phyloP scores from a whole-genome alignment of 2,888 invertebrate genomes.

The Drosophila fulvimacula region DNA sequence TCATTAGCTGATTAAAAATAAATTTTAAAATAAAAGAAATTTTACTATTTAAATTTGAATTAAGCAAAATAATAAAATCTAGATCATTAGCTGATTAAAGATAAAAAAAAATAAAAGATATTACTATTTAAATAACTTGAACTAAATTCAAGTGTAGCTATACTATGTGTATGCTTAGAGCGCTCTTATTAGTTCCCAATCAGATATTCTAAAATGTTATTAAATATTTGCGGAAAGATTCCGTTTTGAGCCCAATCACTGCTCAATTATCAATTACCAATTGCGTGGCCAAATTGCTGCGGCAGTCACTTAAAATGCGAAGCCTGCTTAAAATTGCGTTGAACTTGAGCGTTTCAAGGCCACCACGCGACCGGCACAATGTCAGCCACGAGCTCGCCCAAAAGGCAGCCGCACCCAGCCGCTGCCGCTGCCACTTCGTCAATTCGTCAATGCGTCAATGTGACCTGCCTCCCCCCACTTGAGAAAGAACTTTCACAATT shows the following conservation, averaged over 20 bases:
- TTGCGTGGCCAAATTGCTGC: neutral
- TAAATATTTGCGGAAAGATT: neutral
- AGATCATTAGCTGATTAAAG: no score
- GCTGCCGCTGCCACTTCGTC: neutral
- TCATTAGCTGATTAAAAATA: no score
- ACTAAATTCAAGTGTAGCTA: no score
- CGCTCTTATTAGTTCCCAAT: neutral
- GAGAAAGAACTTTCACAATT: conserved; percentile 41
- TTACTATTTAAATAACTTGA: no score
- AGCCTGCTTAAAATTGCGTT: conserved; percentile 1
- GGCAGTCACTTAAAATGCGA: neutral
- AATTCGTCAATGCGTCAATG: conserved; percentile 5
- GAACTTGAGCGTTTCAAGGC: conserved; percentile 15
- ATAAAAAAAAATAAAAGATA: no score
- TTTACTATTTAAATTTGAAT: no score
- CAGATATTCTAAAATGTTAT: neutral
- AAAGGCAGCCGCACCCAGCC: neutral
- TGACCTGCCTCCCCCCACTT: neutral
- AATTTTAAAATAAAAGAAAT: no score
- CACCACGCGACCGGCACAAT: neutral
- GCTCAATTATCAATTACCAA: conserved; percentile 5
- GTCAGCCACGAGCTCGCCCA: neutral
- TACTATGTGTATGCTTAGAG: no score
- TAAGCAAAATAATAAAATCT: no score
- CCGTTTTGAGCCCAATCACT: neutral